phyloP scores from a whole-genome alignment of 2,888 invertebrate species.

The Microplitis deprimator region DNA sequence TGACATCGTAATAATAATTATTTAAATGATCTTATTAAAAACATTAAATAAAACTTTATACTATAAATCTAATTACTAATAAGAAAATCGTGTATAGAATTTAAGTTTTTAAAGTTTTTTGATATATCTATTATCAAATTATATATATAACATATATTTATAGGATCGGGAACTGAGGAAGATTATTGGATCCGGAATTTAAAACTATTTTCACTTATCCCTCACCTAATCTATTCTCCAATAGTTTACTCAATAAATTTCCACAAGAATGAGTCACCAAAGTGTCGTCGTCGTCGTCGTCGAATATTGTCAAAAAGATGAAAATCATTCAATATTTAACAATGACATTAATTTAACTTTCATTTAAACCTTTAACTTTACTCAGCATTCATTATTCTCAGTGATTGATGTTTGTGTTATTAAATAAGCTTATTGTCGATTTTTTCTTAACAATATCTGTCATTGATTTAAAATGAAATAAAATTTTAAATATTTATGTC shows the following conservation, averaged over 20 bases:
- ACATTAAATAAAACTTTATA: too few relatives aligned
- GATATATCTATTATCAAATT: too few relatives aligned
- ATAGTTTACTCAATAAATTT: slow-evolving; percentile 49
- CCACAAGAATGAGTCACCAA: slow-evolving; percentile 27
- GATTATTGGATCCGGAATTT: slow-evolving; percentile 53
- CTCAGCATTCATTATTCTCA: background rate
- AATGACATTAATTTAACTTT: slow-evolving; percentile 8
- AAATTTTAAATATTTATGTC: too few relatives aligned
- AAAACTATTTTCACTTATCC: slow-evolving; percentile 51
- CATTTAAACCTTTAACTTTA: background rate
- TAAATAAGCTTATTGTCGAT: too few relatives aligned
- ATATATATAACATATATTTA: background rate
- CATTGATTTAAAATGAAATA: too few relatives aligned
- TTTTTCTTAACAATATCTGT: too few relatives aligned
- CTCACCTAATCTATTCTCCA: slow-evolving; percentile 49
- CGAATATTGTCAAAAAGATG: background rate
- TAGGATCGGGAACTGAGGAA: slow-evolving; percentile 43
- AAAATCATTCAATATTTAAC: slow-evolving; percentile 23
- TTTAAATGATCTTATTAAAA: too few relatives aligned
- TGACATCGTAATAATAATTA: too few relatives aligned
- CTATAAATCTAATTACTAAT: too few relatives aligned
- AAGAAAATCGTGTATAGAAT: too few relatives aligned
- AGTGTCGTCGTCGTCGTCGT: background rate
- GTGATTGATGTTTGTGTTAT: too few relatives aligned
- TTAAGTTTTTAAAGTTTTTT: too few relatives aligned